Base-by-base conservation (phyloP, 1,140 invertebrate genomes). In the Anagrus nilaparvatae region DNA sequence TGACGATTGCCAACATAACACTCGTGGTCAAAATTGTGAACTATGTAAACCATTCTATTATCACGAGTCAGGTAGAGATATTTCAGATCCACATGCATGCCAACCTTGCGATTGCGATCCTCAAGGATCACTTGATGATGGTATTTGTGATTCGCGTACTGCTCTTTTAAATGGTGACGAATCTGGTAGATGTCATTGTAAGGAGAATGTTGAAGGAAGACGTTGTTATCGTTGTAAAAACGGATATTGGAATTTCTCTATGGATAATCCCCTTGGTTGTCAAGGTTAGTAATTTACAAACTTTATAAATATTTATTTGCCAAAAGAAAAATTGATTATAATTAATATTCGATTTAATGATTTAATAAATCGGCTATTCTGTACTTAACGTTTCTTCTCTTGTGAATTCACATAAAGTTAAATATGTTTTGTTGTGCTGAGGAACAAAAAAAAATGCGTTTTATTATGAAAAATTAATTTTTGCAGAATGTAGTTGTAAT, bases 41-140 rank as follows among this genome's bases (percentile, higher is more conserved):
- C 81, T 87, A 46, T 98, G 95, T 68, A 84, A 86, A 65, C 81
- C 82, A 0, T 93, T 84, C 65, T 98, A 77, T 69, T 98, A 89
- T 63, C 82, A 84, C 47, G 88, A 95, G 56, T 78, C 81, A 0
- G 62, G 61, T 14, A 76, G 78, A 57, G 81, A 86, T 46, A 85
- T 97, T 43, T 76, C 81, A 45, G 86, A 96, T 63, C 79, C 82
- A 16, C 77, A 92, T 43, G 82, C 91, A 24, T 98, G 96, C 67
- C 79, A 84, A 63, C 80, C 75, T 3, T 83, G 81, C 54, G 69
- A 78, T 29, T 79, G 76, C 50, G 72, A 77, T 47, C 60, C 65
- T 1, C 40, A 54, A 44, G 86, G 87, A 16, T 84, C 87, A 0
- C 55, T 80, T 45, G 77, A 85, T 47, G 74, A 80, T 20, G 86